Conservation (phyloP, 2,888 invertebrate genomes). For the Agrotis clavis region DNA sequence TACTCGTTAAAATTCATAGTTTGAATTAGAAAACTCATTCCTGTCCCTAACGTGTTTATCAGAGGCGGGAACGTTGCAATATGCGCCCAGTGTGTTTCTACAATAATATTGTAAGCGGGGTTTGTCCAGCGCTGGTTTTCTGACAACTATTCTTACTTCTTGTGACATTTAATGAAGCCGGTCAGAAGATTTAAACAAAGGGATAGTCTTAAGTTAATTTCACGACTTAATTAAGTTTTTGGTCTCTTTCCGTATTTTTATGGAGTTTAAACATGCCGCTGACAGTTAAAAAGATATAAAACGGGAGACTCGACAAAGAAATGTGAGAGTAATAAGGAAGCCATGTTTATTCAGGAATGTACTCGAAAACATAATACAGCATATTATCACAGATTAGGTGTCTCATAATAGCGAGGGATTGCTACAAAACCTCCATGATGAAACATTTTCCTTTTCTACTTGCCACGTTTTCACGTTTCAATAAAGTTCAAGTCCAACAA, state of each 20-base stretch:
- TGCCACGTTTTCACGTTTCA: constrained; percentile 7
- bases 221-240: constrained; percentile 49
- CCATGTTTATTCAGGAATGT: constrained; percentile 15
- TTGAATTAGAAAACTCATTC: constrained; percentile 55
- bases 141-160: constrained; percentile 43
- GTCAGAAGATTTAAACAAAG: constrained; percentile 46
- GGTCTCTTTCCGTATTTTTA: constrained; percentile 34
- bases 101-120: constrained; percentile 7
- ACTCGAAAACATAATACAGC: constrained; percentile 9
- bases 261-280: constrained; percentile 25
- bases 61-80: constrained; percentile 10
- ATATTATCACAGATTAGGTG: constrained; percentile 21
- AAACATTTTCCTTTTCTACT: neutral
- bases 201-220: constrained; percentile 29
- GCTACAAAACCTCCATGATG: constrained; percentile 2
- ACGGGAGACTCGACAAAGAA: constrained; percentile 12
- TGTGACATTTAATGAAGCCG: constrained; percentile 28
- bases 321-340: constrained; percentile 19
- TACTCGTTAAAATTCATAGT: constrained; percentile 59
- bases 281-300: constrained; percentile 40
- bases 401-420: constrained; percentile 2
- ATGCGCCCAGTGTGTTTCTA: constrained; percentile 34
- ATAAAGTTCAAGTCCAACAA: constrained; percentile 31
- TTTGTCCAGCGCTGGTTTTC: constrained; percentile 10
- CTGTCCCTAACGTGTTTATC: constrained; percentile 27